Percentiles rank a stretch among this genome's conserved stretches.
These are phyloP conservation scores for Bettongia penicillata DNA, from an alignment of 2,113 vertebrate species.

Conservation along the genomic window DNA sequence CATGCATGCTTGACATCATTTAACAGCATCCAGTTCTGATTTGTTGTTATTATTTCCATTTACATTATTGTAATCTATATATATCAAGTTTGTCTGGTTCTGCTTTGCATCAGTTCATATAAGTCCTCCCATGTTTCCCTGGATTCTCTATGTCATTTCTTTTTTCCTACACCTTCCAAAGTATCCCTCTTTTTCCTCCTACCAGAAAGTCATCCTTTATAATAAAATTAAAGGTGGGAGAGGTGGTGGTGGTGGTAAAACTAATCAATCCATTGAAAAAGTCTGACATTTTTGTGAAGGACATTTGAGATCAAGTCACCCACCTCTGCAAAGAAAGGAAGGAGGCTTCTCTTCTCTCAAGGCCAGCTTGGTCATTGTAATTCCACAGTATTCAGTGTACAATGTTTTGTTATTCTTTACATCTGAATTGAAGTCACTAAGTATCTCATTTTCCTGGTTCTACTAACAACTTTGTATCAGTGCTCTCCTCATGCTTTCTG, in stretches of 20 bases:
- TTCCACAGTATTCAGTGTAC: neutral
- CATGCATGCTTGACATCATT: neutral
- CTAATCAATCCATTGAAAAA: neutral
- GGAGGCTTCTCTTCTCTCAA: neutral
- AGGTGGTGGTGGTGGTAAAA: neutral
- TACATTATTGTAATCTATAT: neutral
- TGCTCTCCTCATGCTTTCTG: neutral
- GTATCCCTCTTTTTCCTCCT: neutral
- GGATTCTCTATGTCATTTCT: neutral
- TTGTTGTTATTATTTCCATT: neutral
- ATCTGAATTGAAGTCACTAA: neutral
- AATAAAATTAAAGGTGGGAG: neutral
- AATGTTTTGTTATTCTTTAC: neutral
- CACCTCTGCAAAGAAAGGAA: neutral
- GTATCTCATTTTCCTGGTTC: neutral
- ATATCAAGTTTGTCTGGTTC: neutral
- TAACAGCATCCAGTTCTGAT: neutral
- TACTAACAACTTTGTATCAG: neutral
- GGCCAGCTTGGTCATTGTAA: neutral
- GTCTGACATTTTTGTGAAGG: neutral
- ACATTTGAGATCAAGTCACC: neutral
- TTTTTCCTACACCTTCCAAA: neutral
- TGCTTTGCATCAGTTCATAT: neutral
- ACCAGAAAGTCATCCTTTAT: neutral
- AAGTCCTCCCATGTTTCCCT: neutral